A percentile compares a stretch with the other conserved stretches of the same genome.
Conservation (phyloP, 2,888 invertebrate species). For the Yponomeuta malinellus region DNA sequence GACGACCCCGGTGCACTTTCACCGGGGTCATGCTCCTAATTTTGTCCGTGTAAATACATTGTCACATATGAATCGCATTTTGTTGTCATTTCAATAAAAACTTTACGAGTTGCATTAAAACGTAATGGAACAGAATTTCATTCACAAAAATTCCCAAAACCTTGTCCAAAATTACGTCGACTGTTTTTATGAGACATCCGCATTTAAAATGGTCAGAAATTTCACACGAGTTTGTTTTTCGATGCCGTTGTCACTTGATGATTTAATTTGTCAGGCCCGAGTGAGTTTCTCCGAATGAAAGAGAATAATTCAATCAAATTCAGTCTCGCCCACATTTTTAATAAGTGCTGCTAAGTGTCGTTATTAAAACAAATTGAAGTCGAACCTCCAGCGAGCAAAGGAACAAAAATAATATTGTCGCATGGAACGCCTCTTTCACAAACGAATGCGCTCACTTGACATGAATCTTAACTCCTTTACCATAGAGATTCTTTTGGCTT, state of each 20-base stretch:
- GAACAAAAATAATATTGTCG: constrained; percentile 47
- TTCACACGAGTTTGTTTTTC: not conserved
- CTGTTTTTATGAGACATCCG: not conserved
- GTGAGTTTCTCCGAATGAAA: not conserved
- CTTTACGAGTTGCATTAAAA: not conserved
- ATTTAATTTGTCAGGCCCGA: not conserved
- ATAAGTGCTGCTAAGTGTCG: constrained; percentile 65
- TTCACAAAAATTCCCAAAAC: constrained; percentile 3
- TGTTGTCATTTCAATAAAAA: not conserved
- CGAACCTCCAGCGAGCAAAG: constrained; percentile 23
- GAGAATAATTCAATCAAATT: constrained; percentile 24
- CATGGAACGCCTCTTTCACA: not conserved
- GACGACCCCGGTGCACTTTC: not conserved
- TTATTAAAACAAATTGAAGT: constrained; percentile 67
- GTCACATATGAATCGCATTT: not conserved
- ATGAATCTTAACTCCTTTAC: not conserved
- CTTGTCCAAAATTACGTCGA: not conserved
- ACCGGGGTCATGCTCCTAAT: not conserved
- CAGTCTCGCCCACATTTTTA: constrained; percentile 62
- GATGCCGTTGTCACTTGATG: not conserved
- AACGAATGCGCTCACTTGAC: not conserved
- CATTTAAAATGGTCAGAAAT: not conserved
- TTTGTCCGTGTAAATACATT: not conserved
- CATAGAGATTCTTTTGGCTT: not conserved
- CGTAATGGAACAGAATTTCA: constrained; percentile 1